Evolutionary conservation across 2,113 vertebrate genomes (phyloP).

Genomic region (Serilophus lunatus): DNA sequence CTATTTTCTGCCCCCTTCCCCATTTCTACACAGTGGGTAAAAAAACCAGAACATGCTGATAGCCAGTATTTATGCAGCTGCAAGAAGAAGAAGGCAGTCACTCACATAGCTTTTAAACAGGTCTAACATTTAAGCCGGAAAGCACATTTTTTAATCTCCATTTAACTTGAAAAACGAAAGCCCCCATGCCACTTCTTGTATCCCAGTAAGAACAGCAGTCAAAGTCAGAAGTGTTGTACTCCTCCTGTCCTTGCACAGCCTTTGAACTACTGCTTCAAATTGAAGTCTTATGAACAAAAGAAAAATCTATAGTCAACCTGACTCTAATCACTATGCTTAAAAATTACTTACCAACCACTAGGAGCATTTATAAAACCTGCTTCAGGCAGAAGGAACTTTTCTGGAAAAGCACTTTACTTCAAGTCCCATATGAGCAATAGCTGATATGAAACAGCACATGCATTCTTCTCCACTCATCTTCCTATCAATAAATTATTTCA

Average conservation of each 20-base stretch:
- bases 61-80: background rate
- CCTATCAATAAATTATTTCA: background rate
- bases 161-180: background rate
- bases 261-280: background rate
- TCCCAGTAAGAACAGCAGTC: background rate
- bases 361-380: background rate
- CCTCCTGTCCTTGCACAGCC: background rate
- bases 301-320: background rate
- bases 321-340: background rate
- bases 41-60: background rate
- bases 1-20: background rate
- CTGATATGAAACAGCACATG: background rate
- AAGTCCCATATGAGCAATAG: background rate
- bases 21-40: background rate
- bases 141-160: background rate
- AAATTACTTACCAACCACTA: background rate
- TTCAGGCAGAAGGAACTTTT: background rate
- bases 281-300: background rate
- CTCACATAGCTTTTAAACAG: background rate
- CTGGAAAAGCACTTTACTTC: conserved; percentile 2
- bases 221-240: accelerated
- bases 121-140: background rate
- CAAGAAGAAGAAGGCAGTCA: background rate
- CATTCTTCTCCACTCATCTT: background rate
- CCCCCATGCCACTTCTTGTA: background rate